Evolutionary conservation across 2,113 vertebrate genomes (phyloP).

Genomic region (Petaurus breviceps): DNA sequence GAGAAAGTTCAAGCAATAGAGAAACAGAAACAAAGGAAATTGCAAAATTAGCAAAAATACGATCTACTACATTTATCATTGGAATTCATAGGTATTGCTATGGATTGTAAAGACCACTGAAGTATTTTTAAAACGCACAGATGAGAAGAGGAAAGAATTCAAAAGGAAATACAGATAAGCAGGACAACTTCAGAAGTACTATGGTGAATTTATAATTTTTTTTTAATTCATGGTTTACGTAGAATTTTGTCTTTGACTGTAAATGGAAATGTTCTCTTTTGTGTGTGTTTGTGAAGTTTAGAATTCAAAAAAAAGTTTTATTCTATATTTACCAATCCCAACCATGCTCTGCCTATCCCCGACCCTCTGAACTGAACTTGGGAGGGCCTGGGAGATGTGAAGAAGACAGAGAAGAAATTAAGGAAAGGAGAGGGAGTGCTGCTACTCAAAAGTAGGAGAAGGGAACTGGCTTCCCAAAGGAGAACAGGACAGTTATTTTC

Average conservation of each 20-base stretch:
- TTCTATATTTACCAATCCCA: neutral
- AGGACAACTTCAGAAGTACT: neutral
- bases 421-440: neutral
- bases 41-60: neutral
- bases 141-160: neutral
- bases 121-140: neutral
- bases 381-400: neutral
- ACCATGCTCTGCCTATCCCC: neutral
- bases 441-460: neutral
- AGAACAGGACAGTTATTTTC: neutral
- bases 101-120: neutral
- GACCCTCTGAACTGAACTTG: neutral
- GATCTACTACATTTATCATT: neutral
- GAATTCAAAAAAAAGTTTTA: neutral
- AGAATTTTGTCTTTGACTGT: neutral
- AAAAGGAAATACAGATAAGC: neutral
- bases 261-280: neutral
- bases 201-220: neutral
- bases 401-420: neutral
- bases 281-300: neutral
- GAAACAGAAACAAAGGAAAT: neutral
- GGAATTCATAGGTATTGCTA: neutral
- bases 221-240: neutral
- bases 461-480: neutral
- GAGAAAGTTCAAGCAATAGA: neutral